Conservation (phyloP, 2,797 vertebrate genomes). For the Tenualosa thibaudeaui region DNA sequence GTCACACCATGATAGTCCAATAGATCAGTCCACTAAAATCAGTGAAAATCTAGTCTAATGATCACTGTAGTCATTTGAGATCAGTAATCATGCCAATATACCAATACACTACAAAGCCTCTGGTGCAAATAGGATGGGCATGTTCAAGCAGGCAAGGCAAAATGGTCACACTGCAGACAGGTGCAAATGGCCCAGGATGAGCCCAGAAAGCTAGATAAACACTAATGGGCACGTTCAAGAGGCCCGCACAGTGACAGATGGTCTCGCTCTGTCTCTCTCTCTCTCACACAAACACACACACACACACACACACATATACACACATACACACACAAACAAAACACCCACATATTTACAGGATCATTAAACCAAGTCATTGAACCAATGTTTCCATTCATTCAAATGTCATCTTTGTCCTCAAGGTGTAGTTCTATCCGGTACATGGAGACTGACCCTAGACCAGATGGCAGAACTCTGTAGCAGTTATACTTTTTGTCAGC, state of each 20-base stretch:
- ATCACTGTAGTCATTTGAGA: not conserved
- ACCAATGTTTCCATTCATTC: not conserved
- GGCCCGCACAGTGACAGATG: not conserved
- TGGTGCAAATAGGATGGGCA: not conserved
- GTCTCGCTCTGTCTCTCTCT: not conserved
- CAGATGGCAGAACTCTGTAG: not conserved
- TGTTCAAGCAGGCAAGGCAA: not conserved
- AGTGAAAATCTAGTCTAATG: not conserved
- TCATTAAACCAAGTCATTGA: not conserved
- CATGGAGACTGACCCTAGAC: not conserved
- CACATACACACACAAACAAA: not conserved
- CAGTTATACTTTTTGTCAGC: too few relatives aligned
- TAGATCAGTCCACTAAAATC: not conserved
- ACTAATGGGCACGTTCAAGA: not conserved
- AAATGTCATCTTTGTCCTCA: not conserved
- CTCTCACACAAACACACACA: too few relatives aligned
- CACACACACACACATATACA: not conserved
- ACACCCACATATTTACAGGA: too few relatives aligned
- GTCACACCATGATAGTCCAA: not conserved
- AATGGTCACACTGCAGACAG: not conserved
- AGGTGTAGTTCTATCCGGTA: not conserved
- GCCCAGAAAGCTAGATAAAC: not conserved
- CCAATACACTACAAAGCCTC: not conserved
- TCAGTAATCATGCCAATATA: not conserved
- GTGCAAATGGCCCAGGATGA: not conserved